These are phyloP conservation scores for Heterotilapia buettikoferi DNA, from an alignment of 2,113 vertebrate genomes.

Conservation along the genomic window DNA sequence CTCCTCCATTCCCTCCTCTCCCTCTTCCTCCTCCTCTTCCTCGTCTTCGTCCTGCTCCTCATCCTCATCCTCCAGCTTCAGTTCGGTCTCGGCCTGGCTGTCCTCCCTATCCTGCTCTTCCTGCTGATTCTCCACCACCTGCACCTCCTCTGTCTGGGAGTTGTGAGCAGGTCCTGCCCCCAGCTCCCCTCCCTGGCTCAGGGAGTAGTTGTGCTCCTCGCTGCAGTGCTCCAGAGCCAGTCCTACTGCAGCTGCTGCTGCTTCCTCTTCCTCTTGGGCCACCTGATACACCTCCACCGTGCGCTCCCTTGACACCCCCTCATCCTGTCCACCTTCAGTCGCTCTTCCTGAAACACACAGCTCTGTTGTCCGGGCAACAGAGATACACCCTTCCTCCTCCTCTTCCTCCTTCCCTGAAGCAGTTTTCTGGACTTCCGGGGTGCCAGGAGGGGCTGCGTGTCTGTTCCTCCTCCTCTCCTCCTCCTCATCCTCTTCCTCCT, in stretches of 20 bases:
- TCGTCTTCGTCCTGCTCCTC: conserved; percentile 20
- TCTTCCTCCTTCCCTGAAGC: not conserved
- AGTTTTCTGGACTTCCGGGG: conserved; percentile 4
- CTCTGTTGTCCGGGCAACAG: conserved; percentile 12
- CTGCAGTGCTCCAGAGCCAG: conserved; percentile 60
- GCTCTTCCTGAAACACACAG: not conserved
- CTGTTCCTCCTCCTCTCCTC: conserved; percentile 21
- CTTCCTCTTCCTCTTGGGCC: conserved; percentile 48
- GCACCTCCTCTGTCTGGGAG: conserved; percentile 16
- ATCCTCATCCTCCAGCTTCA: conserved; percentile 27
- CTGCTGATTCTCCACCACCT: not conserved
- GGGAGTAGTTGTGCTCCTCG: conserved; percentile 75
- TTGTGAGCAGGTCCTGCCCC: not conserved
- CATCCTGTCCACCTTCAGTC: not conserved
- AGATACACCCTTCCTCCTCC: not conserved
- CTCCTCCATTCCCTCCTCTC: conserved; percentile 44
- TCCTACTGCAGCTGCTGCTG: not conserved
- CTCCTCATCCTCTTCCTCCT: conserved; percentile 39
- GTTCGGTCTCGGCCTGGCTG: not conserved
- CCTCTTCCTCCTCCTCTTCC: not conserved
- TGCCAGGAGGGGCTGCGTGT: not conserved
- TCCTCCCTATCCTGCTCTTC: conserved; percentile 18
- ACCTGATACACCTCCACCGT: conserved; percentile 65
- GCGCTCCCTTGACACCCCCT: not conserved
- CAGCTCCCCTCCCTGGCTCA: conserved; percentile 53